A percentile compares a stretch with the other conserved stretches of the same genome.
These are phyloP conservation scores for Caenorhabditis uteleia DNA, from an alignment of 2,888 invertebrate species.

Conservation along the genomic window DNA sequence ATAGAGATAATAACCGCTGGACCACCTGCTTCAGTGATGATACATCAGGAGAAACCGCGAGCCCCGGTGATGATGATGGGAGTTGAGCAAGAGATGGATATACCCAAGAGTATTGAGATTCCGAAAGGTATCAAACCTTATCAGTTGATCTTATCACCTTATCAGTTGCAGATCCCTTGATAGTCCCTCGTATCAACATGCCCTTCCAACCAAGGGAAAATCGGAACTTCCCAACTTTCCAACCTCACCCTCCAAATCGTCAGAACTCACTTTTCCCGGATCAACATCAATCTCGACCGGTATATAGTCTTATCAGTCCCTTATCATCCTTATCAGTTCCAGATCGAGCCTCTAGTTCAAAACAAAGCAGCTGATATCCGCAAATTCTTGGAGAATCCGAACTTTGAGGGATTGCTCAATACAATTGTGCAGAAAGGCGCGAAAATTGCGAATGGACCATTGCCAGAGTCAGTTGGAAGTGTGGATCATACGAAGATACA, in stretches of 20 bases:
- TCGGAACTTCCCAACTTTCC: constrained; percentile 17
- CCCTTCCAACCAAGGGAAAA: constrained; percentile 25
- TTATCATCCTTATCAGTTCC: neutral
- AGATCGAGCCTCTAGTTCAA: constrained; percentile 23
- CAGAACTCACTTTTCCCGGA: constrained; percentile 36
- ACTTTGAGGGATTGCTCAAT: constrained; percentile 24
- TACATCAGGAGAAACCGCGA: too few relatives aligned
- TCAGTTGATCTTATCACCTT: too few relatives aligned
- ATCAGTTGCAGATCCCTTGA: constrained; percentile 8
- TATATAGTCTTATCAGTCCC: neutral
- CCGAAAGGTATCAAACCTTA: too few relatives aligned
- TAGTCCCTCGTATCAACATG: constrained; percentile 29
- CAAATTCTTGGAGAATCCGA: constrained; percentile 27
- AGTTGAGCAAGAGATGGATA: too few relatives aligned
- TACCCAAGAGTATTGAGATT: too few relatives aligned
- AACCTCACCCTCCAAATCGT: too few relatives aligned
- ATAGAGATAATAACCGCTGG: neutral
- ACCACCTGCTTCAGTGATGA: too few relatives aligned
- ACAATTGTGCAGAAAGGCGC: constrained; percentile 32
- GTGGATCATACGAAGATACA: constrained; percentile 16
- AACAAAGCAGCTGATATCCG: constrained; percentile 10
- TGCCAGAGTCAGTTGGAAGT: constrained; percentile 27
- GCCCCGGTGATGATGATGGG: too few relatives aligned
- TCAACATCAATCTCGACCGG: constrained; percentile 28
- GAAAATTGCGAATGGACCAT: constrained; percentile 19